Conservation (phyloP, 2,113 vertebrate species). For the Sinosuthora webbiana region DNA sequence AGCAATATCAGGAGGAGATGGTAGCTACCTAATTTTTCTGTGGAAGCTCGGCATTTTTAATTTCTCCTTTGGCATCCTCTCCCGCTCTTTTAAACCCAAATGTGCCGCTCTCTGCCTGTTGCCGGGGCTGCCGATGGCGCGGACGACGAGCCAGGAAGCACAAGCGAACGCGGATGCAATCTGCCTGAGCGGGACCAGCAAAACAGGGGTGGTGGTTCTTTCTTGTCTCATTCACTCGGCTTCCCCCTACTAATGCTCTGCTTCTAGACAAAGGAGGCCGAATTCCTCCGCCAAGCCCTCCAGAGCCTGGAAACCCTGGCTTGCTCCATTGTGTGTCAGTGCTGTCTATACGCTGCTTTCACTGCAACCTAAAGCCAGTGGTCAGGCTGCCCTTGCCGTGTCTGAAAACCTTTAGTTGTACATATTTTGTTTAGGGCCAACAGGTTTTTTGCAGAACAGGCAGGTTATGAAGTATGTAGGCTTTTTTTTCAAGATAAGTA, state of each 20-base stretch:
- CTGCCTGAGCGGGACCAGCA: background rate
- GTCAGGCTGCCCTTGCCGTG: background rate
- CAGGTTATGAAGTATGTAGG: background rate
- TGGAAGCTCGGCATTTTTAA: background rate
- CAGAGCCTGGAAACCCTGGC: slow-evolving; percentile 34
- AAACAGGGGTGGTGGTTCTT: background rate
- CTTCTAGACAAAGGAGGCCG: background rate
- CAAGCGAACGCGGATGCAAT: background rate
- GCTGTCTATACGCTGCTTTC: background rate
- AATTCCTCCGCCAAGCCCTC: background rate
- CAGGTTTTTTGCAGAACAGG: background rate
- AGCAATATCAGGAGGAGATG: background rate
- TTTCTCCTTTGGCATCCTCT: background rate
- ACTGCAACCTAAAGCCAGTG: background rate
- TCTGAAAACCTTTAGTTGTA: background rate
- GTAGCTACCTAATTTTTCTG: background rate
- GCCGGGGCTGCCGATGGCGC: background rate
- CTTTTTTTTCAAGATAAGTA: background rate
- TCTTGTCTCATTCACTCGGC: background rate
- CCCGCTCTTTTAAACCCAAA: background rate
- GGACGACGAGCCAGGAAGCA: background rate
- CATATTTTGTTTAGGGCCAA: background rate
- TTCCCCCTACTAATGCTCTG: background rate
- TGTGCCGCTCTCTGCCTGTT: background rate
- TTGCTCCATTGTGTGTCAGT: background rate